Evolutionary conservation across 2,797 vertebrate species (phyloP), one percentile per base, ranked within the genome.

Genomic region (Myotis myotis): DNA sequence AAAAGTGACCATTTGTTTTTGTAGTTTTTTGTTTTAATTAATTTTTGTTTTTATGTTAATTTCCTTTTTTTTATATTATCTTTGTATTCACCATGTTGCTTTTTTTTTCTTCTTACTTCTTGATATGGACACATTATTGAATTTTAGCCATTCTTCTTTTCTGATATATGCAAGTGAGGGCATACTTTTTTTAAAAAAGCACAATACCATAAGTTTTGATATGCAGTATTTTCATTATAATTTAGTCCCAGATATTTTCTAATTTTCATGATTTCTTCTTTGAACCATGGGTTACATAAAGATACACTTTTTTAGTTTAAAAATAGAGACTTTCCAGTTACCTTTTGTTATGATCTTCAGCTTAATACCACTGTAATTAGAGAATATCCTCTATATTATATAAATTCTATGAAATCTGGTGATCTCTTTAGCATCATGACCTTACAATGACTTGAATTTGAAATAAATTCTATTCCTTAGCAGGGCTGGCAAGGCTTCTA

Each of bases 371-470:
- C 20, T 68, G 20, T 89, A 22, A n/a, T 72, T 93, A 91, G 7
- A 86, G 1, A 75, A 44, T 23, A 62, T 76, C 13, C 23, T 93
- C n/a, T 38, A 7, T 47, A 49, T 94, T 57, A 85, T 81, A 71
- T 94, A 30, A 92, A 25, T 92, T 87, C 7, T 71, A 80, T 87
- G 44, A 84, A 92, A 81, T 92, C 36, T 79, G 41, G 33, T 71
- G 8, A 68, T 12, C 1, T 68, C 33, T 20, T 94, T 78, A 62
- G 68, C 51, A 25, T 82, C 79, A 80, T 86, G 13, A 41, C 49
- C 25, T 49, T 84, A 55, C 1, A 53, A 8, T 62, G 51, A 13
- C n/a, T 66, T 88, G 28, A 20, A 82, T 93, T 89, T 53, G 80
- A 28, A 75, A 44, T 38, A 82, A 93, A 72, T 51, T 76, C 3